Base-by-base conservation (phyloP, 2,797 vertebrate genomes). In the Pantherophis vulpinus region DNA sequence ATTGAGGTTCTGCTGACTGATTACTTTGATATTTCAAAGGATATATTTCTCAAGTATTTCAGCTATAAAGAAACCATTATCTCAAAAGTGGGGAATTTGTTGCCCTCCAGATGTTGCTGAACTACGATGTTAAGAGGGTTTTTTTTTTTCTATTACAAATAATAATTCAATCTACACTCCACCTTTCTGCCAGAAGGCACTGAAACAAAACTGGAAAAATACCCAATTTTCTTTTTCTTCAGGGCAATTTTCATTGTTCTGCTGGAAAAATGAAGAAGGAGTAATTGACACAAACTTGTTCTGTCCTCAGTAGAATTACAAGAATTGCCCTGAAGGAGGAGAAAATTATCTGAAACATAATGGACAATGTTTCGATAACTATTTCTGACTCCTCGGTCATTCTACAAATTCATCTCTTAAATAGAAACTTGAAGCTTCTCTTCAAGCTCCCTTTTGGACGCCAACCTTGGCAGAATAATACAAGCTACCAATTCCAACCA, bases 1-100 rank as follows among this genome's bases (percentile, higher is more conserved):
- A 95, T 96, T 97, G 95, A 95, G 96, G 86, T 92, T 96, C 88
- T 94, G 94, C 94, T 95, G 88, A 90, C 63, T 59, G 86, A 91
- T 89, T 89, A 55, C 93, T 96, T 94, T 66, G 51, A 60, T 94
- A 92, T 91, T 92, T 58, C 92, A 90, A 89, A 95, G 94, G 94
- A 91, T 92, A 25, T 63, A 11, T 93, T 95, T 94, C 92, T 91
- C 93, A 95, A 94, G 96, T 63, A 96, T 95, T 94, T 88, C 91
- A 93, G 95, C 18, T 90, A 86, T 93, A 96, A 96, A 96, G 89
- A 95, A 95, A 93, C 32, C 56, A 90, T 92, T 95, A 93, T 95
- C 90, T 42, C 37, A 83, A 47, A 83, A 83, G 42, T 83, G 37
- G 74, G 20, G 10, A 47, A 83, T 83, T 83, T 47, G 4, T 93